Evolutionary conservation across 2,113 vertebrate species (phyloP).

Genomic region (Psammodynastes pulverulentus): DNA sequence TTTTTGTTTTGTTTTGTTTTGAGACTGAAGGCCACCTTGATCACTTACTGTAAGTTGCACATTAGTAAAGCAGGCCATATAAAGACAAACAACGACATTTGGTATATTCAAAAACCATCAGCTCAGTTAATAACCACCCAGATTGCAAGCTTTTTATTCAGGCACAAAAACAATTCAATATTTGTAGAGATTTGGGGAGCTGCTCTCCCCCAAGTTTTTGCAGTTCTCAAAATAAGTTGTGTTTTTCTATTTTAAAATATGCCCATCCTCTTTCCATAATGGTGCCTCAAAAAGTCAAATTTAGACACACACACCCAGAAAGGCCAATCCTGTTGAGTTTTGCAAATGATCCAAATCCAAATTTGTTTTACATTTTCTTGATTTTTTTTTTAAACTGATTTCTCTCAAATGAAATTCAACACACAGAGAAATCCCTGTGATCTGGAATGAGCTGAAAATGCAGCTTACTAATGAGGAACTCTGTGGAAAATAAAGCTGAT

Average conservation of each 20-base stretch:
- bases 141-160: background rate
- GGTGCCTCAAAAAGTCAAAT: background rate
- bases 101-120: background rate
- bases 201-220: background rate
- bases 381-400: background rate
- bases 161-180: background rate
- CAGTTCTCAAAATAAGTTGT: background rate
- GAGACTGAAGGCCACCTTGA: background rate
- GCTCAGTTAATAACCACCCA: background rate
- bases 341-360: background rate
- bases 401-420: background rate
- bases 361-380: background rate
- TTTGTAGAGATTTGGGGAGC: background rate
- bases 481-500: background rate
- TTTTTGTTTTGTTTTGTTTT: background rate
- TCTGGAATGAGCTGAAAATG: background rate
- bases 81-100: background rate
- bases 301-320: background rate
- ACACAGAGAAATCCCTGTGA: background rate
- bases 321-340: background rate
- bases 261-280: slow-evolving; percentile 34
- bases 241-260: background rate
- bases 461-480: background rate
- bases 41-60: background rate
- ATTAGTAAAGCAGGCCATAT: background rate